Evolutionary conservation across 2,797 vertebrate genomes (phyloP).

Genomic region (Aldrovandia affinis): DNA sequence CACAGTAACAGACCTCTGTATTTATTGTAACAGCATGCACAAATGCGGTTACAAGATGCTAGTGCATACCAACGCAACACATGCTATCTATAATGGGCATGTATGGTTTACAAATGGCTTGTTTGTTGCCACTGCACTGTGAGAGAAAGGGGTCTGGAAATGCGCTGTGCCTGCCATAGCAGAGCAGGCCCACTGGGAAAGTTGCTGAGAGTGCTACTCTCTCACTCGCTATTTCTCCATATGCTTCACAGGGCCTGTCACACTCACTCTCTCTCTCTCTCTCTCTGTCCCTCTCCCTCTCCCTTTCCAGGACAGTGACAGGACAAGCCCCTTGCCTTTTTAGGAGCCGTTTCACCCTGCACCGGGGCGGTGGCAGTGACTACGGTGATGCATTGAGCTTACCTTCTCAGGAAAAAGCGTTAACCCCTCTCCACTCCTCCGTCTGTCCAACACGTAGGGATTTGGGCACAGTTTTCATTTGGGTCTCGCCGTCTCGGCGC

Average conservation of each 20-base stretch:
- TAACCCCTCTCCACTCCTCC: not conserved
- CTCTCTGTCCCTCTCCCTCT: not conserved
- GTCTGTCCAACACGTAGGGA: not conserved
- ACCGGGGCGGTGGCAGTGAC: not conserved
- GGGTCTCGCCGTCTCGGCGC: not conserved
- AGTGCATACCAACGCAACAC: too few relatives aligned
- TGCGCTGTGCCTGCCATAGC: constrained; percentile 33
- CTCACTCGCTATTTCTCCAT: not conserved
- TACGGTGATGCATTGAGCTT: not conserved
- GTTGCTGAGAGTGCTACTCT: constrained; percentile 66
- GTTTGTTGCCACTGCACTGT: not conserved
- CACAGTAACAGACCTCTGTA: not conserved
- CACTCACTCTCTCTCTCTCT: constrained; percentile 44
- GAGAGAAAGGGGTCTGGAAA: constrained; percentile 29
- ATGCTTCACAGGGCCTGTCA: constrained; percentile 13
- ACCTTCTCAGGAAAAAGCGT: constrained; percentile 19
- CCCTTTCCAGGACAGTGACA: not conserved
- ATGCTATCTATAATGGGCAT: not conserved
- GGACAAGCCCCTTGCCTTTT: constrained; percentile 1
- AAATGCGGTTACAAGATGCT: not conserved
- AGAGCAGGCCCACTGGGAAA: constrained; percentile 62
- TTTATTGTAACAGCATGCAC: not conserved
- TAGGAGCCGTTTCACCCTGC: not conserved
- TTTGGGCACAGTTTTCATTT: not conserved
- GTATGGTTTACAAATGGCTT: not conserved